Base-by-base conservation (phyloP, 2,113 vertebrate species). In the Macaca mulatta region DNA sequence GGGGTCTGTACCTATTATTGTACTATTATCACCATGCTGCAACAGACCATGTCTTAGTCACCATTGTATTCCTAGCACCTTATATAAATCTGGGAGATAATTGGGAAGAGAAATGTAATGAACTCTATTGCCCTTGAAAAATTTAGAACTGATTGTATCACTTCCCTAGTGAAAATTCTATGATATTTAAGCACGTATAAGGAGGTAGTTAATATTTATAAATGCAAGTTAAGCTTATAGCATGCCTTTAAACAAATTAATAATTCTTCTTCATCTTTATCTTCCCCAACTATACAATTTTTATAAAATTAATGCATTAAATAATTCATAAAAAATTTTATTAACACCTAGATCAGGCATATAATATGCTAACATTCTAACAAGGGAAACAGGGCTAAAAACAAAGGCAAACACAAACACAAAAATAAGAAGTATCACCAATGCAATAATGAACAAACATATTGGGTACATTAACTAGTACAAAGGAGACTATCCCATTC, bases 231-330 rank as follows among this genome's bases (percentile, higher is more conserved):
- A 82, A 35, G 17, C 20, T 89, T 79, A 74, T 32, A 82, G 52
- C 48, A 90, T 78, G n/a, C 50, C 90, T 86, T 30, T 79, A 87
- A 70, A 64, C 11, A 88, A 50, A 70, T 90, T 77, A 52, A 70
- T 74, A 30, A 79, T 92, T 72, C 30, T 91, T 70, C 30, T 80
- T 85, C 22, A 67, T 43, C 38, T 93, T 48, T 87, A n/a, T n/a
- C n/a, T 82, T 77, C 16, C 17, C 17, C 6, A 90, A 38, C 8
- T 90, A 35, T 82, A 90, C 69, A 72, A 48, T 70, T 35, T 35
- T 86, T 72, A 77, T 13, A 93, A 20, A 85, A 96, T 77, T 93
- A 27, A 79, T 52, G 55, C 57, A 78, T 84, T 50, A 52, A 93
- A 59, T 86, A 38, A 90, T 61, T 93, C 40, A 82, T 72, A 32